phyloP scores from a whole-genome alignment of 2,797 vertebrate genomes.

The Sorex maritimensis region DNA sequence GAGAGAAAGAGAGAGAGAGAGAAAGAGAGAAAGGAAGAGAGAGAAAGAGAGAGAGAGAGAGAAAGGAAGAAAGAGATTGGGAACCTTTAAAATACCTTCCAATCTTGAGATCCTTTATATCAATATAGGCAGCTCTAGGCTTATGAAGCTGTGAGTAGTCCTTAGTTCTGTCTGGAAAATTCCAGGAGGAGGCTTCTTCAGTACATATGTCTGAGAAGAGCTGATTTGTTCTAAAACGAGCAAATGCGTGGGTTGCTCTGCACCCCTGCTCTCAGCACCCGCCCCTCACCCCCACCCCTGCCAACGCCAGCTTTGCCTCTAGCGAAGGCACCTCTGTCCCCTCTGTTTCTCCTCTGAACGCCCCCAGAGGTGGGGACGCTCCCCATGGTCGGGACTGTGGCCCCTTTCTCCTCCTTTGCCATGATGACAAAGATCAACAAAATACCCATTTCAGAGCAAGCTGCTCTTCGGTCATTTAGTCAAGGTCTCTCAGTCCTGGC shows the following conservation, averaged over 20 bases:
- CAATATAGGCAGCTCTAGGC: constrained; percentile 37
- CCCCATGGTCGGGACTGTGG: not conserved
- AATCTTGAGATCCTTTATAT: constrained; percentile 41
- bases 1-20: not conserved
- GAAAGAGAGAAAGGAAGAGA: too few species aligned
- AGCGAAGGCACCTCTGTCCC: constrained; percentile 61
- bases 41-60: not conserved
- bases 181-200: constrained; percentile 82
- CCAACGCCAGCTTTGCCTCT: constrained; percentile 44
- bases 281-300: constrained; percentile 70
- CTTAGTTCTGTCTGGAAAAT: constrained; percentile 84
- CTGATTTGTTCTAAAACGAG: constrained; percentile 86
- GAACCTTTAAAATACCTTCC: not conserved
- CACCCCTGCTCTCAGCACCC: constrained; percentile 62
- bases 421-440: constrained; percentile 15
- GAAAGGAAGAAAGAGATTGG: not conserved
- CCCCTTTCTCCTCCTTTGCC: constrained; percentile 6
- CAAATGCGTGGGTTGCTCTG: constrained; percentile 79
- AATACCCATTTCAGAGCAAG: not conserved
- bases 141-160: constrained; percentile 57
- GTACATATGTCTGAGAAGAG: constrained; percentile 82
- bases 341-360: not conserved
- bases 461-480: not conserved
- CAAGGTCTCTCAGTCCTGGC: not conserved
- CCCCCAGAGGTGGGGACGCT: not conserved